Base-by-base conservation (phyloP, 2,888 invertebrate species). In the Scaptomyza caliginosa region DNA sequence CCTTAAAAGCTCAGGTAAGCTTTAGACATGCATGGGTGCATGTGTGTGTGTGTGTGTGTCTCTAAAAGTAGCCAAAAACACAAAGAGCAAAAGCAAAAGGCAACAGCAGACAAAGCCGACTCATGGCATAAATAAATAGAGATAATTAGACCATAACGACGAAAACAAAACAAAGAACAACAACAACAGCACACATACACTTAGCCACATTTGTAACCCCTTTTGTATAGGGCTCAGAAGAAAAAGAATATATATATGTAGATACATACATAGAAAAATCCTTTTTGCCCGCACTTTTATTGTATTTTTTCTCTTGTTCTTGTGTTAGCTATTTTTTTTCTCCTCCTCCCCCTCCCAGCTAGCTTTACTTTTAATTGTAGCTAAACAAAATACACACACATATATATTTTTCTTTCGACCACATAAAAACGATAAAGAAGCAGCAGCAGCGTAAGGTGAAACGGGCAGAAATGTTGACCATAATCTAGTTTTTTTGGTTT, bases 131-230 rank as follows among this genome's bases (percentile, higher is more conserved):
- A 83, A 83, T 83, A 83, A 83, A 83, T 83, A 81, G 86, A 86
- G 86, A 83, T 83, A 86, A 83, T 86, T 83, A 83, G 86, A 83
- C 85, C 83, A 83, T 84, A 86, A 83, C 86, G 74, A 77, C 74
- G 67, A 67, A 71, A 71, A 82, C 60, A 67, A 70, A 70, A 58
- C 42, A 62, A 54, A 58, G 32, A 51, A 46, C 65, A 62, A 58
- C 49, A 46, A 59, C 48, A 63, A 58, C 17, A 52, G 42, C 34
- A 50, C 10, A 26, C 23, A 10, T 23, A 51, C n/a, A 4, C 24
- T 16, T 6, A 42, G 56, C 52, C 36, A 74, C 52, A 70, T 52
- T 66, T 69, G 68, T 67, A 39, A 43, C 65, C 74, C 54, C 54
- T 55, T 75, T 67, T 63, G 58, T 71, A 24, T 32, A 7, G 34